A percentile compares a stretch with the other conserved stretches of the same genome.
phyloP scores from a whole-genome alignment of 2,888 invertebrate genomes.

The Prosapia bicincta region DNA sequence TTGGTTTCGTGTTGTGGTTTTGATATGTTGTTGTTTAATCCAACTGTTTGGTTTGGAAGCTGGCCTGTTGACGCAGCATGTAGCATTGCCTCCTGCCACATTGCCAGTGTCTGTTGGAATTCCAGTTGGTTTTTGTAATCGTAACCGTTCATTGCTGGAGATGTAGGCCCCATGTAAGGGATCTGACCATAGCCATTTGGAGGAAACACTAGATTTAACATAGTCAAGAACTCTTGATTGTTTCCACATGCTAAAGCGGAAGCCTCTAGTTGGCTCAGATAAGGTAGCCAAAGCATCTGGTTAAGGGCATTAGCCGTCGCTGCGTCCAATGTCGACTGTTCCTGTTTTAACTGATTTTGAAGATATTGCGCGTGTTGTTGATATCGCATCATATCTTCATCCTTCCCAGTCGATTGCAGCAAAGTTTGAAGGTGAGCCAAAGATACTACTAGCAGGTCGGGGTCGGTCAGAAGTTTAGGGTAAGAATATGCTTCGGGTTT shows the following conservation, averaged over 20 bases:
- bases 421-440: constrained; percentile 60
- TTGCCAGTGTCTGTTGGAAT: constrained; percentile 59
- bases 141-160: constrained; percentile 39
- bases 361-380: constrained; percentile 42
- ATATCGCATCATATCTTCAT: constrained; percentile 37
- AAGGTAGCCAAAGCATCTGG: constrained; percentile 73
- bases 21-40: constrained; percentile 14
- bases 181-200: constrained; percentile 30
- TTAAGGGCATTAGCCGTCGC: constrained; percentile 66
- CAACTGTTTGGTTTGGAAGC: constrained; percentile 10
- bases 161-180: constrained; percentile 31
- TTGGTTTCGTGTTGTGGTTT: constrained; percentile 37
- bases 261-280: constrained; percentile 59
- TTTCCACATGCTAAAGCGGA: constrained; percentile 43
- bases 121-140: constrained; percentile 45
- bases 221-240: constrained; percentile 42
- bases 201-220: constrained; percentile 49
- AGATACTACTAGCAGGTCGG: constrained; percentile 74
- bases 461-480: constrained; percentile 69
- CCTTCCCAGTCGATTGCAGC: constrained; percentile 38
- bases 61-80: constrained; percentile 45
- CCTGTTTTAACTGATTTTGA: constrained; percentile 38
- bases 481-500: constrained; percentile 70
- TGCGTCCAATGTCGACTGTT: constrained; percentile 51
- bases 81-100: constrained; percentile 68